These are phyloP conservation scores for Gymnosoma rotundatum DNA, from an alignment of 2,888 invertebrate species.

Conservation along the genomic window DNA sequence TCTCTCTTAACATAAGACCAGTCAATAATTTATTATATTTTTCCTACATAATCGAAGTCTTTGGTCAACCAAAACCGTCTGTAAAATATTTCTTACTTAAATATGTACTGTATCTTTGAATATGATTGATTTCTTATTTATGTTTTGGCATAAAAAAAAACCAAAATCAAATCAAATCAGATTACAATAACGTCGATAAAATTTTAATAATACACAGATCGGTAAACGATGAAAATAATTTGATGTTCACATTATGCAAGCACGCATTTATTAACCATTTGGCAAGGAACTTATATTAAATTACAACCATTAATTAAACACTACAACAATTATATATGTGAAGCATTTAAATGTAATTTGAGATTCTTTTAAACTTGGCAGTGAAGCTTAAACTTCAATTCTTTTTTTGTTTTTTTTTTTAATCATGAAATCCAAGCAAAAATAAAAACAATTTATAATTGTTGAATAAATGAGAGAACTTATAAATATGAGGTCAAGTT, in stretches of 20 bases:
- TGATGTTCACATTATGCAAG: background rate
- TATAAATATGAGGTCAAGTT: conserved; percentile 46
- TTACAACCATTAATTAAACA: conserved; percentile 30
- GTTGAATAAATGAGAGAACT: conserved; percentile 21
- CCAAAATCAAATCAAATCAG: background rate
- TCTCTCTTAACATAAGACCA: too few relatives aligned
- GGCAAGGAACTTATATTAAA: conserved; percentile 25
- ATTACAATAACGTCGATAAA: conserved; percentile 18
- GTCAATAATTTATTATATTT: too few relatives aligned
- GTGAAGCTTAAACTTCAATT: conserved; percentile 24
- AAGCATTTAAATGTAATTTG: conserved; percentile 23
- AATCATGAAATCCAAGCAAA: background rate
- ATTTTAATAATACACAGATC: background rate
- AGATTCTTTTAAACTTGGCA: conserved; percentile 49
- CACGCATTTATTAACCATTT: conserved; percentile 8
- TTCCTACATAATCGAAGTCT: too few relatives aligned
- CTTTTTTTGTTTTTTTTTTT: conserved; percentile 10
- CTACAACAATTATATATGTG: conserved; percentile 5
- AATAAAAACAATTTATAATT: conserved; percentile 5
- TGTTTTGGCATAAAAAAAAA: background rate
- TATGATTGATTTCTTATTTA: background rate
- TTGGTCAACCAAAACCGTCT: background rate
- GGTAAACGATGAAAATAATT: background rate
- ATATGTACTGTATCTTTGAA: background rate
- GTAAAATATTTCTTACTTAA: background rate